phyloP scores from a whole-genome alignment of 2,113 vertebrate genomes.

The Dipodomys ordii region DNA sequence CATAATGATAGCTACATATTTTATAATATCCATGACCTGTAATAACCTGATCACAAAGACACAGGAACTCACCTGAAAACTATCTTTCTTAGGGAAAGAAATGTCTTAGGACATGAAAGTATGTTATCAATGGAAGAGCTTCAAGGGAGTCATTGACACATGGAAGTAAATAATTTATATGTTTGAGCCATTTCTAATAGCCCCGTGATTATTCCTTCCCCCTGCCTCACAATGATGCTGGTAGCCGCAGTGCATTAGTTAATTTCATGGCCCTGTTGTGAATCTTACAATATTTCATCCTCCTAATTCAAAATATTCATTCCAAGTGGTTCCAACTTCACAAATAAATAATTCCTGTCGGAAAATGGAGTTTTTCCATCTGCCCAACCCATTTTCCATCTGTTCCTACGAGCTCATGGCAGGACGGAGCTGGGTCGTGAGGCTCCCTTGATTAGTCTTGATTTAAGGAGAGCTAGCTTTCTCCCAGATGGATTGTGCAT shows the following conservation, averaged over 20 bases:
- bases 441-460: conserved; percentile 75
- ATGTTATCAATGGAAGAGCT: conserved; percentile 60
- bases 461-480: conserved; percentile 72
- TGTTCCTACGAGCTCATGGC: conserved; percentile 71
- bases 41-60: conserved; percentile 4
- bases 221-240: conserved; percentile 42
- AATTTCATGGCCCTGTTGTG: conserved; percentile 79
- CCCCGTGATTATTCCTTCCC: conserved; percentile 62
- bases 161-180: conserved; percentile 70
- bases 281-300: conserved; percentile 79
- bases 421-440: conserved; percentile 64
- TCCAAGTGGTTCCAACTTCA: conserved; percentile 78
- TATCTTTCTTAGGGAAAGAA: conserved; percentile 14
- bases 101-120: background rate
- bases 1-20: background rate
- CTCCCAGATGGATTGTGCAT: conserved; percentile 70
- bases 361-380: conserved; percentile 81
- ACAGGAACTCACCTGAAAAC: background rate
- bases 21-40: background rate
- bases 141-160: conserved; percentile 57
- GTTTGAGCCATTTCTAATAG: conserved; percentile 69
- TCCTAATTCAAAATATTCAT: conserved; percentile 79
- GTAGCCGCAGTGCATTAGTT: conserved; percentile 69
- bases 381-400: conserved; percentile 82
- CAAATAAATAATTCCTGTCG: conserved; percentile 82